These are phyloP conservation scores for Zaprionus kolodkinae DNA, from an alignment of 1,140 invertebrate genomes.

Conservation along the genomic window DNA sequence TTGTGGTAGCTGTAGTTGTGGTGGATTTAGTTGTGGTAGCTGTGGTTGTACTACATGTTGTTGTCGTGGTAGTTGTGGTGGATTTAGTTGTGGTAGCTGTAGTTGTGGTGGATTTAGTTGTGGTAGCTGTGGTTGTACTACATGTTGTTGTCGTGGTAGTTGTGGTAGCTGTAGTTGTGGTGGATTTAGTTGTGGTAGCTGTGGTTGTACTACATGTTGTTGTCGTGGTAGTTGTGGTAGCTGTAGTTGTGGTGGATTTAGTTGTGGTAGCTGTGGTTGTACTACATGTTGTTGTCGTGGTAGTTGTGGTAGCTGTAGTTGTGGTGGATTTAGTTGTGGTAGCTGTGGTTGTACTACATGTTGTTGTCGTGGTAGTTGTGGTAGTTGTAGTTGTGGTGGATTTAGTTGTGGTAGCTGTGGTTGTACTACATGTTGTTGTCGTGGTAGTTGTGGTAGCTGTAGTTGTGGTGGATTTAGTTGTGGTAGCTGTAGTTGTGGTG, in stretches of 20 bases:
- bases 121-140: constrained; percentile 10
- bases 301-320: constrained; percentile 18
- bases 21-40: constrained; percentile 2
- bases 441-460: constrained; percentile 16
- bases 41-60: not conserved
- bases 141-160: constrained; percentile 15
- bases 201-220: constrained; percentile 23
- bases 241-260: constrained; percentile 1
- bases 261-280: too few species aligned
- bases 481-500: not conserved
- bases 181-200: constrained; percentile 19
- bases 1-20: not conserved
- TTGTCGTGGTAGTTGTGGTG: constrained; percentile 13
- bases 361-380: too few species aligned
- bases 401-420: too few species aligned
- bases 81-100: not conserved
- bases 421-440: constrained; percentile 13
- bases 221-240: not conserved
- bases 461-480: constrained; percentile 9
- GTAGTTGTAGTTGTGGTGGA: too few species aligned
- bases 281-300: too few species aligned
- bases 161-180: constrained; percentile 8
- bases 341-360: too few species aligned
- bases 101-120: not conserved
- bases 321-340: not conserved